Conservation (phyloP, 2,797 vertebrate species). For the Epinephelus awoara region DNA sequence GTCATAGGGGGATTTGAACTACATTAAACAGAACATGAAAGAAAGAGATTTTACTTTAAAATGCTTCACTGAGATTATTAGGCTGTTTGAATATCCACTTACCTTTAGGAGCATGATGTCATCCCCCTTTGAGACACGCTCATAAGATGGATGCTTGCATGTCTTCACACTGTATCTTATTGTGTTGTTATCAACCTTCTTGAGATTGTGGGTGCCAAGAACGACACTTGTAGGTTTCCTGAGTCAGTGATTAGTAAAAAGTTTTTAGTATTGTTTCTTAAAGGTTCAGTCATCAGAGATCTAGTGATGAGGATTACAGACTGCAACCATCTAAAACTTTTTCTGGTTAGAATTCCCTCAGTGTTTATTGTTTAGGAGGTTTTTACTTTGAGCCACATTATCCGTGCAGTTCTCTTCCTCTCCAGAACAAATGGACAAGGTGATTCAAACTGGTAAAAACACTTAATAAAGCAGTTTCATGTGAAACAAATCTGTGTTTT, state of each 20-base stretch:
- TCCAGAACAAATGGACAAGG: too few relatives aligned
- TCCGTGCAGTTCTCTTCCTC: too few relatives aligned
- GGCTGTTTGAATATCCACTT: constrained; percentile 26
- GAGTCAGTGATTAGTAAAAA: neutral
- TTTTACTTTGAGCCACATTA: too few relatives aligned
- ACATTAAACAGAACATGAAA: neutral
- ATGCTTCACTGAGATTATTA: neutral
- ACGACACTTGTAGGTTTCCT: constrained; percentile 50
- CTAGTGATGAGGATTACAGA: too few relatives aligned
- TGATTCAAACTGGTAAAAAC: too few relatives aligned
- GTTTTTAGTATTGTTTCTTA: neutral
- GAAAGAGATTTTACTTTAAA: neutral
- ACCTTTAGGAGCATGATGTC: constrained; percentile 82
- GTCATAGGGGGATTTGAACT: neutral
- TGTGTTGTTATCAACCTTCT: neutral
- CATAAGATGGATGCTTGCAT: constrained; percentile 36
- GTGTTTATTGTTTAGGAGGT: too few relatives aligned
- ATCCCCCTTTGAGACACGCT: fast-evolving
- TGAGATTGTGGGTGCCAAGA: constrained; percentile 66
- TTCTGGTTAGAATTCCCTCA: too few relatives aligned
- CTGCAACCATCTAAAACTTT: too few relatives aligned
- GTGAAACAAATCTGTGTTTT: too few relatives aligned
- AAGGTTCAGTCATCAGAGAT: too few relatives aligned
- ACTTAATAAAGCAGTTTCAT: too few relatives aligned
- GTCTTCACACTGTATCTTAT: constrained; percentile 23